Evolutionary conservation across 2,113 vertebrate genomes (phyloP).

Genomic region (Ailuropoda melanoleuca): DNA sequence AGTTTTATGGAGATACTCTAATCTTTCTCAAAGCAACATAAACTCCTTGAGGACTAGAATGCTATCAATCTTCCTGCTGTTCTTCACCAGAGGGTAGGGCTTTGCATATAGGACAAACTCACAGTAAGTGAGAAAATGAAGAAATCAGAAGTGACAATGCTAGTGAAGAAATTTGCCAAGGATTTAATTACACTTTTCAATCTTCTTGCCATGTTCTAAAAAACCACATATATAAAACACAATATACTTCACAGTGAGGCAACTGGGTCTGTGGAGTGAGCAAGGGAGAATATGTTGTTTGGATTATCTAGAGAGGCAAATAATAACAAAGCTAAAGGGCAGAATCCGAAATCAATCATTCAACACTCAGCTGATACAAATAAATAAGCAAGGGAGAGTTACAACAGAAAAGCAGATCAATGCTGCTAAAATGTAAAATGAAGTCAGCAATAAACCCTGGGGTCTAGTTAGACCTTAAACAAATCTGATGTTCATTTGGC

Average conservation of each 20-base stretch:
- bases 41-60: neutral
- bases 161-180: neutral
- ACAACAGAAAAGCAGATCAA: conserved; percentile 14
- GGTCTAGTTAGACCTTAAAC: conserved; percentile 58
- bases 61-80: neutral
- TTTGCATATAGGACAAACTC: neutral
- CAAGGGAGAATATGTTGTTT: neutral
- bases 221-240: neutral
- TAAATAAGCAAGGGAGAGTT: neutral
- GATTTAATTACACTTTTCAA: neutral
- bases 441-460: conserved; percentile 46
- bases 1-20: neutral
- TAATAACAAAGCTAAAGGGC: neutral
- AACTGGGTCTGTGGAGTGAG: neutral
- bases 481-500: conserved; percentile 39
- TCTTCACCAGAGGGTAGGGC: neutral
- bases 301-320: conserved; percentile 32
- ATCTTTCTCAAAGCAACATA: neutral
- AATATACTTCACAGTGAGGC: neutral
- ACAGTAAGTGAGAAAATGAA: neutral
- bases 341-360: conserved; percentile 38
- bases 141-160: neutral
- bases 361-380: conserved; percentile 26
- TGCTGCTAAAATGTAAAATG: conserved; percentile 46
- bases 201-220: neutral